Evolutionary conservation across 2,888 invertebrate genomes (phyloP).

Genomic region (Dolichopus griseipennis): DNA sequence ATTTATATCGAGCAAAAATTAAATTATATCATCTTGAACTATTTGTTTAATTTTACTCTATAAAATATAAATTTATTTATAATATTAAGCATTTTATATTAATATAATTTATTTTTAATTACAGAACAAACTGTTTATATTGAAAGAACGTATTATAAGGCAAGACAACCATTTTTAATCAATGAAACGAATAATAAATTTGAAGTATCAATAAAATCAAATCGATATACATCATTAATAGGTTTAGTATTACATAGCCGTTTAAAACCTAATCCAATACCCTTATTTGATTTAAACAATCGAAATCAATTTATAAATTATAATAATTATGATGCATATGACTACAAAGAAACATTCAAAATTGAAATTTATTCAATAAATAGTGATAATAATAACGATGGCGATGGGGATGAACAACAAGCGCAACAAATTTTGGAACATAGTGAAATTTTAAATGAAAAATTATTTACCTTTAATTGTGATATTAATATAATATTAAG

Average conservation of each 20-base stretch:
- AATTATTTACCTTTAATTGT: slow-evolving; percentile 32
- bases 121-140: slow-evolving; percentile 19
- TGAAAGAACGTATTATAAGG: slow-evolving; percentile 40
- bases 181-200: slow-evolving; percentile 31
- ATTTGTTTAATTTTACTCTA: too few relatives aligned
- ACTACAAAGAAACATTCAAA: slow-evolving; percentile 35
- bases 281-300: slow-evolving; percentile 17
- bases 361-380: slow-evolving; percentile 30
- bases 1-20: too few relatives aligned
- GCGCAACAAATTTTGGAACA: not conserved
- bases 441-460: slow-evolving; percentile 8
- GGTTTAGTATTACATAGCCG: slow-evolving; percentile 39
- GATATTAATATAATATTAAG: slow-evolving; percentile 35
- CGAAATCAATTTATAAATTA: slow-evolving; percentile 5
- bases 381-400: not conserved
- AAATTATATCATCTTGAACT: too few relatives aligned
- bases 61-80: too few relatives aligned
- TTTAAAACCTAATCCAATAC: slow-evolving; percentile 31
- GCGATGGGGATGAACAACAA: not conserved
- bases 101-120: not conserved
- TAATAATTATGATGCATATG: slow-evolving; percentile 15
- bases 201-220: slow-evolving; percentile 31
- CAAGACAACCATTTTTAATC: slow-evolving; percentile 37
- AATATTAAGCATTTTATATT: too few relatives aligned
- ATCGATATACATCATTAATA: slow-evolving; percentile 36